phyloP scores from a whole-genome alignment of 2,888 invertebrate species.

The Oscheius sp. region DNA sequence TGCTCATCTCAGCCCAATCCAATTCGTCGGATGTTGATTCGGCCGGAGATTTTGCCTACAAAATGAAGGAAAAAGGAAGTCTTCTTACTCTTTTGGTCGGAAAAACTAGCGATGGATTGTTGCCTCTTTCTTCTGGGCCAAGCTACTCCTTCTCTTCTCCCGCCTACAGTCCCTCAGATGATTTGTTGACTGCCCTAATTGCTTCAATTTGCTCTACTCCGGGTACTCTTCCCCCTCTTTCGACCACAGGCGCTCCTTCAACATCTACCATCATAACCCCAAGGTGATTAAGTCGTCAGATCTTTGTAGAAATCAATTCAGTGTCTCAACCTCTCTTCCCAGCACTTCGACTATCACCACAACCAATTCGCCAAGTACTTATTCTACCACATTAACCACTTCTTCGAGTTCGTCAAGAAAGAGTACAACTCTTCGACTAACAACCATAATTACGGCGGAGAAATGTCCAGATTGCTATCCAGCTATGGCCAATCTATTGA shows the following conservation, averaged over 20 bases:
- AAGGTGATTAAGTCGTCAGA: too few relatives aligned
- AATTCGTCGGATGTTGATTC: background rate
- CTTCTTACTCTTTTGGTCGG: background rate
- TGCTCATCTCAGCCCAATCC: constrained; percentile 1
- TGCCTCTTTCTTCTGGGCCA: background rate
- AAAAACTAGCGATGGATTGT: background rate
- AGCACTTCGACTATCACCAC: too few relatives aligned
- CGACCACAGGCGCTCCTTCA: background rate
- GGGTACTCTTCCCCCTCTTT: background rate
- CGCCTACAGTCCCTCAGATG: background rate
- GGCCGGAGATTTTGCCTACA: background rate
- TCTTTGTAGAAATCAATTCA: too few relatives aligned
- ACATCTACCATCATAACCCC: too few relatives aligned
- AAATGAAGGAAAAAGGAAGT: background rate
- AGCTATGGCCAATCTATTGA: constrained; percentile 6
- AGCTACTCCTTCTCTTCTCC: background rate
- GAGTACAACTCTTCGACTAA: too few relatives aligned
- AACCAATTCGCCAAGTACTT: too few relatives aligned
- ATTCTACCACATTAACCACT: too few relatives aligned
- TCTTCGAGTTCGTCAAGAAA: too few relatives aligned
- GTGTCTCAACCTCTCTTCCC: too few relatives aligned
- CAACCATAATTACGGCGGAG: background rate
- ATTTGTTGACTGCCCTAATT: background rate
- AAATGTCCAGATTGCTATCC: constrained; percentile 28
- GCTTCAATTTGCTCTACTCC: background rate